Evolutionary conservation across 2,888 invertebrate species (phyloP).

Genomic region (Andrena chrysosceles): DNA sequence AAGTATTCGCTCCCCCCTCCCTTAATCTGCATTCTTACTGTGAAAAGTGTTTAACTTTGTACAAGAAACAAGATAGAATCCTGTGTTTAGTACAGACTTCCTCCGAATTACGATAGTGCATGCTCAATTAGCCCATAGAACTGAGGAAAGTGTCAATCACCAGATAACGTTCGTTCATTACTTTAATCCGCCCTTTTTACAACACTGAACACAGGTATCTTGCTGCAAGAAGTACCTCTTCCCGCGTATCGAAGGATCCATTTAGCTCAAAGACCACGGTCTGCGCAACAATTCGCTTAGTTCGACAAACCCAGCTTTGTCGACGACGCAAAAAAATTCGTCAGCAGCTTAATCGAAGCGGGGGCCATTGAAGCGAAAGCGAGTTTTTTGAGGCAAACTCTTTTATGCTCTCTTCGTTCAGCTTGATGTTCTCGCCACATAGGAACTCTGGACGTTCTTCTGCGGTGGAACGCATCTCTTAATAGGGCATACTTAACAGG

Average conservation of each 20-base stretch:
- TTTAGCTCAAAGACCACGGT: slow-evolving; percentile 6
- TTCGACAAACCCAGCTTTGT: slow-evolving; percentile 29
- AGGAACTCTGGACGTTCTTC: not conserved
- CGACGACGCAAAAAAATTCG: slow-evolving; percentile 16
- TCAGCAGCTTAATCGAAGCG: slow-evolving; percentile 26
- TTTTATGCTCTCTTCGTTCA: not conserved
- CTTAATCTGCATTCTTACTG: no score
- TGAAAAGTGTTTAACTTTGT: not conserved
- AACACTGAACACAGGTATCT: not conserved
- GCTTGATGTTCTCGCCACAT: not conserved
- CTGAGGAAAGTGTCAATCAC: not conserved
- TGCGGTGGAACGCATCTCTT: not conserved
- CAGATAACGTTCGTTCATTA: not conserved
- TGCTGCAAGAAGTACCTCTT: not conserved
- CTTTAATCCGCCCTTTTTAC: not conserved
- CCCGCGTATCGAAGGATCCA: slow-evolving; percentile 21
- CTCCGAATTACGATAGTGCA: not conserved
- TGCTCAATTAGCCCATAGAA: not conserved
- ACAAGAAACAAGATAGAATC: not conserved
- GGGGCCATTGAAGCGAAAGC: not conserved
- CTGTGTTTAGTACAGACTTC: not conserved
- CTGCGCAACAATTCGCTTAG: slow-evolving; percentile 28
- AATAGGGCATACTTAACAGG: slow-evolving; percentile 20
- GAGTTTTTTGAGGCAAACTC: slow-evolving; percentile 8
- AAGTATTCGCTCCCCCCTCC: no score